A percentile compares a stretch with the other conserved stretches of the same genome.
Conservation (phyloP, 2,797 vertebrate species). For the Neoniphon sammara region DNA sequence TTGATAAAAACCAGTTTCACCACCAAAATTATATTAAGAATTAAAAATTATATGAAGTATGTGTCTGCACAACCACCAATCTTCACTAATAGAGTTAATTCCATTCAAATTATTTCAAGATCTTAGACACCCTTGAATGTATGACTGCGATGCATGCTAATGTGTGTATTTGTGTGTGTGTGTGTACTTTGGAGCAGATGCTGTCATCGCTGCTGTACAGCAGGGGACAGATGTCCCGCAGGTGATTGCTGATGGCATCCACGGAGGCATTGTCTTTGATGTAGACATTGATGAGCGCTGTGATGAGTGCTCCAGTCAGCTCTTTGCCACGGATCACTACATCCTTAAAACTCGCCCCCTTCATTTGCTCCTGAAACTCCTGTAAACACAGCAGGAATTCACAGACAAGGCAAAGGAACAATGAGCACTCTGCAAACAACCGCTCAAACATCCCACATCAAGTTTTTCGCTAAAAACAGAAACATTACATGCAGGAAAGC, state of each 20-base stretch:
- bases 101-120: no score
- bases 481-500: background rate
- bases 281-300: slow-evolving; percentile 95
- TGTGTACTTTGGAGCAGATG: slow-evolving; percentile 93
- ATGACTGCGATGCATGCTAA: background rate
- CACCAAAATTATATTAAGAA: slow-evolving; percentile 18
- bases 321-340: slow-evolving; percentile 93
- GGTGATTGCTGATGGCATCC: slow-evolving; percentile 92
- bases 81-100: no score
- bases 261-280: slow-evolving; percentile 96
- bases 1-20: slow-evolving; percentile 1
- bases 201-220: slow-evolving; percentile 97
- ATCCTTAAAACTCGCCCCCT: slow-evolving; percentile 92
- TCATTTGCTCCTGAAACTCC: slow-evolving; percentile 97
- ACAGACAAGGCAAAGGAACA: background rate
- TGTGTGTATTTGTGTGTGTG: background rate
- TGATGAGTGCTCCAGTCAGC: slow-evolving; percentile 92
- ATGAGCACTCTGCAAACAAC: background rate
- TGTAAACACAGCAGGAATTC: slow-evolving; percentile 58
- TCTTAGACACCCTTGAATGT: background rate
- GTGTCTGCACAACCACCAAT: no score
- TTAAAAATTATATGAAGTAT: background rate
- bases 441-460: background rate
- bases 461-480: slow-evolving; percentile 19
- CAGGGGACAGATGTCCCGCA: slow-evolving; percentile 94